A percentile compares a stretch with the other conserved stretches of the same genome.
These are phyloP conservation scores for Larimichthys crocea DNA, from an alignment of 2,113 vertebrate species.

Conservation along the genomic window DNA sequence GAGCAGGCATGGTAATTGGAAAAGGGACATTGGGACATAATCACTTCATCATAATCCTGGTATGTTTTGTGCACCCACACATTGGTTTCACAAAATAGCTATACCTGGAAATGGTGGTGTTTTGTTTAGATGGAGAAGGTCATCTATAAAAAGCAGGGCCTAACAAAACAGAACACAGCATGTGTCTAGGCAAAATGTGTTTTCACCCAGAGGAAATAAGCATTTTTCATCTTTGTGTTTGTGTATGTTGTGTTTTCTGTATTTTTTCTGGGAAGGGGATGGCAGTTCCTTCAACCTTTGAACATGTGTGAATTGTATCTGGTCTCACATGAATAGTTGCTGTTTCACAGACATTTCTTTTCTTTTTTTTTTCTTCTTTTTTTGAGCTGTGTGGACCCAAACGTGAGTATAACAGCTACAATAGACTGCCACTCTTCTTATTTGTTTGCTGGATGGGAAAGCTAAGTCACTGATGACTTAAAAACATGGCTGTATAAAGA, in stretches of 20 bases:
- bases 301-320: constrained; percentile 75
- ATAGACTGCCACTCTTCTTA: neutral
- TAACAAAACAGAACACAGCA: constrained; percentile 38
- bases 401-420: constrained; percentile 17
- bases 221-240: constrained; percentile 55
- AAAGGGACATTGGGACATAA: constrained; percentile 68
- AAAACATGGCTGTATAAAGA: neutral
- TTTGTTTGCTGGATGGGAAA: constrained; percentile 3
- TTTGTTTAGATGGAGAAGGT: constrained; percentile 62
- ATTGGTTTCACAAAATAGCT: constrained; percentile 36
- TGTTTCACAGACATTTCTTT: constrained; percentile 10
- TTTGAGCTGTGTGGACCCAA: constrained; percentile 5
- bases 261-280: constrained; percentile 22
- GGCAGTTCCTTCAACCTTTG: constrained; percentile 43
- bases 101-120: constrained; percentile 58
- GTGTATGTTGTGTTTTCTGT: constrained; percentile 37
- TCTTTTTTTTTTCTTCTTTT: neutral
- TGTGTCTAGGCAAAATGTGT: constrained; percentile 63
- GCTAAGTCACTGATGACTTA: neutral
- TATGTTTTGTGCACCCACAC: constrained; percentile 63
- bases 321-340: constrained; percentile 61
- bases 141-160: constrained; percentile 68
- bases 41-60: constrained; percentile 37
- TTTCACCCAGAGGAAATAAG: constrained; percentile 66
- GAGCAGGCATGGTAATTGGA: constrained; percentile 60